Conservation (phyloP, 2,888 invertebrate genomes). For the Hanleya hanleyi region DNA sequence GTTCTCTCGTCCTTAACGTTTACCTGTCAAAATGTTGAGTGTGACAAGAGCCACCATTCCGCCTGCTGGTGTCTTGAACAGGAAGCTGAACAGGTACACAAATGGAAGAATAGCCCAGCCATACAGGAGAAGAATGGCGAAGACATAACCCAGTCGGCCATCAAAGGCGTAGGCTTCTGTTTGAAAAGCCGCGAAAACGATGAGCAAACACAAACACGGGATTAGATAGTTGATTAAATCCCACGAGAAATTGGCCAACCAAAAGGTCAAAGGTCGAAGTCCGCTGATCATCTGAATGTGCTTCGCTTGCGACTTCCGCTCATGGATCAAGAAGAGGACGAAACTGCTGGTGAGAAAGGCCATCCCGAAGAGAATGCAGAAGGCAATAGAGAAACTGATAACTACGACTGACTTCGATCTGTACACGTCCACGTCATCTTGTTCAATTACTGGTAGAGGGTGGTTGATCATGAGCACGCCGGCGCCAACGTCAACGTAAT, state of each 20-base stretch:
- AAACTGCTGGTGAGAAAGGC: slow-evolving; percentile 67
- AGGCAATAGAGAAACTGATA: slow-evolving; percentile 53
- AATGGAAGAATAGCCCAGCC: slow-evolving; percentile 84
- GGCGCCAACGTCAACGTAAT: slow-evolving; percentile 18
- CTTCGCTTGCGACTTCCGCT: slow-evolving; percentile 58
- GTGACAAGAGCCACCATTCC: slow-evolving; percentile 84
- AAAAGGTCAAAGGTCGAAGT: slow-evolving; percentile 75
- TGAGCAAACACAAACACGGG: slow-evolving; percentile 77
- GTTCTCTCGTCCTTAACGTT: too few relatives aligned
- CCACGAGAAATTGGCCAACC: slow-evolving; percentile 82
- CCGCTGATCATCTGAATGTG: slow-evolving; percentile 70
- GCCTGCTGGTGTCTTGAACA: slow-evolving; percentile 83
- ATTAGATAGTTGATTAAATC: slow-evolving; percentile 80
- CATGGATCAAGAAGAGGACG: slow-evolving; percentile 64
- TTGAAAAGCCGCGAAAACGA: slow-evolving; percentile 80
- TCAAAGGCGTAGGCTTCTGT: slow-evolving; percentile 79
- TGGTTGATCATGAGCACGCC: slow-evolving; percentile 32
- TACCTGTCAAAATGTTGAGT: slow-evolving; percentile 83
- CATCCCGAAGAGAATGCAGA: slow-evolving; percentile 64
- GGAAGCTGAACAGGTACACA: slow-evolving; percentile 81
- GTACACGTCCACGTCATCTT: too few relatives aligned
- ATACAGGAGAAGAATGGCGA: slow-evolving; percentile 81
- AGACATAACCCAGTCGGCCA: slow-evolving; percentile 71
- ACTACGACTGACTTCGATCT: too few relatives aligned
- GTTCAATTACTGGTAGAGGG: slow-evolving; percentile 44